phyloP scores from a whole-genome alignment of 2,888 invertebrate species.

The Tetrapedia diversipes region DNA sequence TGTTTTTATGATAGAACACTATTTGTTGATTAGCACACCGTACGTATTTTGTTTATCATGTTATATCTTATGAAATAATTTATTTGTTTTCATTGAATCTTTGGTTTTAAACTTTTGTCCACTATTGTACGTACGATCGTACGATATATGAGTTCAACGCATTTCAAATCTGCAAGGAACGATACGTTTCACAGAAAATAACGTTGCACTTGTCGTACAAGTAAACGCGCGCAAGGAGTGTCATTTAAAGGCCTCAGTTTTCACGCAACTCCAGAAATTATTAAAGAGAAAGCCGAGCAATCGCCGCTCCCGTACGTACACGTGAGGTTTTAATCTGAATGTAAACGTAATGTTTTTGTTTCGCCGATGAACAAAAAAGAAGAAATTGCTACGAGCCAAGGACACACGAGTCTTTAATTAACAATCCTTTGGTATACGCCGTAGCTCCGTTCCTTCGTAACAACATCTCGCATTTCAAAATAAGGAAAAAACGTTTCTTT shows the following conservation, averaged over 20 bases:
- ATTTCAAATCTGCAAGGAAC: background rate
- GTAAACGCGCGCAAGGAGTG: background rate
- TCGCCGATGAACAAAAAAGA: background rate
- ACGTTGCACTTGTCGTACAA: background rate
- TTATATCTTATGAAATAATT: no score
- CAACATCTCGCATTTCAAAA: background rate
- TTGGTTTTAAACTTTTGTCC: no score
- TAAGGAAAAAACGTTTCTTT: slow-evolving; percentile 5
- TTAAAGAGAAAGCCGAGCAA: background rate
- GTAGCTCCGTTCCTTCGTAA: background rate
- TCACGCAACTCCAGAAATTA: background rate
- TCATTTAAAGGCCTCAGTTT: background rate
- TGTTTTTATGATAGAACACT: no score
- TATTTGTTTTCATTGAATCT: no score
- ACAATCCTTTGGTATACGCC: slow-evolving; percentile 9
- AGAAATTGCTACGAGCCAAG: background rate
- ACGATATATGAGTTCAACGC: background rate
- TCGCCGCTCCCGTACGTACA: background rate
- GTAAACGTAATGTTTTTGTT: background rate
- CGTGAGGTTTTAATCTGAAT: background rate
- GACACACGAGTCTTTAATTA: slow-evolving; percentile 32
- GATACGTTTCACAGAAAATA: background rate
- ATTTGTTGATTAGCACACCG: no score
- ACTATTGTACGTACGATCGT: background rate
- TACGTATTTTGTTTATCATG: no score